Evolutionary conservation across 2,888 invertebrate genomes (phyloP), one percentile per base, ranked within the genome.

Genomic region (Macaria notata): DNA sequence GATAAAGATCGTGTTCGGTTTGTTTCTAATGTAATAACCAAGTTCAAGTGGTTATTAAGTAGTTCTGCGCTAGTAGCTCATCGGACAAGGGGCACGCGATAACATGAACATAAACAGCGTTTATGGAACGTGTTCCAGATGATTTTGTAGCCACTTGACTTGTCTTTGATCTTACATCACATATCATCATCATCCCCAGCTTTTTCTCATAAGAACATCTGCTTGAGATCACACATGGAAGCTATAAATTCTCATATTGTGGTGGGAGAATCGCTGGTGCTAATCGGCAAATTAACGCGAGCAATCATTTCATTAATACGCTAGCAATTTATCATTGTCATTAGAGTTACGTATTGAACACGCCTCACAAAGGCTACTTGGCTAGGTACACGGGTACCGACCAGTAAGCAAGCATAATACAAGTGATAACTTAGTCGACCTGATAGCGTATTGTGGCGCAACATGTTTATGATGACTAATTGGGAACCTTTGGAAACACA

Each of bases 51-150:
- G 67, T 65, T 70, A 75, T 77, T 75, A 76, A 73, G 70, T 66
- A 65, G 69, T 68, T 70, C 51, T 75, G 70, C 72, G 72, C 74
- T 72, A 68, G 73, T 69, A 61, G 69, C 71, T 73, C 70, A 72
- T 75, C 74, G 72, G 76, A 81, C 73, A 74, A 72, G 76, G 69
- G 71, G 70, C 79, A 76, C 73, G 76, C 79, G 84, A 84, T 83
- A 84, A 80, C 75, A 61, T 59, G 64, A 71, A 70, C 67, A 69
- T 80, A 79, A 81, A 82, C 78, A 79, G 60, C 49, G 62, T 63
- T 63, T 65, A 63, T 62, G 65, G 53, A 64, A 66, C 64, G 62
- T 66, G 63, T 68, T 62, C 50, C 61, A 66, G 53, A 64, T 61
- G 56, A 64, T 51, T 62, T 66, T 59, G 58, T 55, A 47, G 61